Evolutionary conservation across 2,888 invertebrate species (phyloP), one percentile per base, ranked within the genome.

Genomic region (Drosophila mulleri): DNA sequence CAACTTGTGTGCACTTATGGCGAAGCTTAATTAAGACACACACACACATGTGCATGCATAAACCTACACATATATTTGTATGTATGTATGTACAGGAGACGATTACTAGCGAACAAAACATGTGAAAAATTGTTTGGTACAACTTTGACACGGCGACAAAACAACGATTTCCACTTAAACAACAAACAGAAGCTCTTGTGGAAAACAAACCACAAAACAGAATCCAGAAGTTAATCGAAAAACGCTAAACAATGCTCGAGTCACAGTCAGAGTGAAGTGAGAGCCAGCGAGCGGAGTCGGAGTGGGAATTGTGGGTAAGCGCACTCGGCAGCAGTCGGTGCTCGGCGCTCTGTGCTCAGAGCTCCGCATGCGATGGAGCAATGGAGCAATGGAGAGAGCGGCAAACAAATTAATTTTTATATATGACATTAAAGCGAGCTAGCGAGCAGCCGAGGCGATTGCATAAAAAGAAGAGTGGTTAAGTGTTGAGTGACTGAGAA

Each of bases 81-180:
- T 47, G 20, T 45, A 32, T 32, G 32, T 32, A 32, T 32, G 18
- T 23, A 59, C 37, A 64, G 12, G n/a, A 35, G 58, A 48, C 66
- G 72, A 75, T 77, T 77, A 64, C 63, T 39, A 29, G 67, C 58
- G 63, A 53, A 75, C 70, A 75, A 77, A 79, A 80, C 61, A 68
- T 74, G 75, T 64, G 80, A 73, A 75, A 78, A 78, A 79, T 77
- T 76, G 73, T 82, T 78, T 78, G 64, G 70, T 68, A 78, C 89
- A 88, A 89, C 69, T 88, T 80, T 80, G 80, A 78, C 74, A 88
- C 74, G 86, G 72, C 81, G 86, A 80, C 78, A 82, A 81, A 91
- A 91, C 90, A 91, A 80, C 87, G 87, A 79, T 90, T 90, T 91
- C 79, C 87, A 91, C 91, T 91, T 91, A 87, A 85, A 85, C 72